Conservation (phyloP, 2,797 vertebrate genomes). For the Cryptoprocta ferox region DNA sequence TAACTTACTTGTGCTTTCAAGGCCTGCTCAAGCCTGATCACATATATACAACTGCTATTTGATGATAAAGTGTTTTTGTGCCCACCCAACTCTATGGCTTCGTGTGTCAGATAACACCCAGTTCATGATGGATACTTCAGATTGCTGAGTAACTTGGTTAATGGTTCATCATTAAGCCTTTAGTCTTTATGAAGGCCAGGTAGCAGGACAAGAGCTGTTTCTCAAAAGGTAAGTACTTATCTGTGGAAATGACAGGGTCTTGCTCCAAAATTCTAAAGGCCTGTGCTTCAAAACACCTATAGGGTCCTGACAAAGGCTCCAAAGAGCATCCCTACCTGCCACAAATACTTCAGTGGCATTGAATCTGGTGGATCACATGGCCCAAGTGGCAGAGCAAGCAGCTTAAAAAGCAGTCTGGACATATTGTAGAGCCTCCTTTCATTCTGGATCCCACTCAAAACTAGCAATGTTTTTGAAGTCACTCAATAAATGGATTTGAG, state of each 20-base stretch:
- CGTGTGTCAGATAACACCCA: not conserved
- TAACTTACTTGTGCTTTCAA: not conserved
- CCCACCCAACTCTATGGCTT: not conserved
- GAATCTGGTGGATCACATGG: not conserved
- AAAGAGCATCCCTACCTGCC: not conserved
- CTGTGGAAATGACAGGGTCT: not conserved
- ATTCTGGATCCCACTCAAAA: not conserved
- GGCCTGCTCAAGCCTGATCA: not conserved
- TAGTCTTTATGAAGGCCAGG: not conserved
- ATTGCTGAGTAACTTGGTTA: not conserved
- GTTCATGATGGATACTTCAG: not conserved
- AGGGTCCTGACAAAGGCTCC: not conserved
- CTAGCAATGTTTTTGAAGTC: not conserved
- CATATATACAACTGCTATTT: not conserved
- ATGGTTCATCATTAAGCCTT: not conserved
- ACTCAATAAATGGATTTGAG: not conserved
- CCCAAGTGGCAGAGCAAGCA: not conserved
- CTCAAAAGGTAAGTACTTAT: not conserved
- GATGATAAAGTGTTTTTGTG: not conserved
- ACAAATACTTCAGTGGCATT: not conserved
- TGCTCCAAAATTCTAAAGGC: not conserved
- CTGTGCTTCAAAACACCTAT: not conserved
- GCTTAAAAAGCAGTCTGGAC: not conserved
- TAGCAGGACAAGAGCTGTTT: not conserved
- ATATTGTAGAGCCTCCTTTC: not conserved